phyloP scores from a whole-genome alignment of 2,797 vertebrate genomes.

The Platalea minor region DNA sequence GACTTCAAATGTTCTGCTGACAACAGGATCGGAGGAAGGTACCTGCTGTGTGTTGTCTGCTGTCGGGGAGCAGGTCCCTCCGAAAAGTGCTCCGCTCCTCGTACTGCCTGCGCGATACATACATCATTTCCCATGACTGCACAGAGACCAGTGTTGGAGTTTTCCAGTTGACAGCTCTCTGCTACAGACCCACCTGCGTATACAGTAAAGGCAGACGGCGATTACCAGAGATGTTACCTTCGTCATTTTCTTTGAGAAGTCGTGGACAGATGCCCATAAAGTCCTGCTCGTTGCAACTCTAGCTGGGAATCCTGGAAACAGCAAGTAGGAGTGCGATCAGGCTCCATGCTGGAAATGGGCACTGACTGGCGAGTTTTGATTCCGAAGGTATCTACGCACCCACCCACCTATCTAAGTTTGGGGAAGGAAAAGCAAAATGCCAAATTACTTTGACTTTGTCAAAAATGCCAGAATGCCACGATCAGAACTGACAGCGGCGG shows the following conservation, averaged over 20 bases:
- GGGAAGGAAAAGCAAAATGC: neutral
- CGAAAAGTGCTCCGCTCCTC: neutral
- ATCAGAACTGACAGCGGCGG: neutral
- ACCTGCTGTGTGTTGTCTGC: neutral
- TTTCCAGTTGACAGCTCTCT: neutral
- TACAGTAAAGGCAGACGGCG: neutral
- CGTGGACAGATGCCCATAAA: neutral
- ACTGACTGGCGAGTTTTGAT: neutral
- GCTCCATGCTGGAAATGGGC: neutral
- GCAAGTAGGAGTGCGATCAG: neutral
- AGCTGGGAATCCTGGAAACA: neutral
- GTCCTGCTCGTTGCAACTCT: neutral
- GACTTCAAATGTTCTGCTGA: neutral
- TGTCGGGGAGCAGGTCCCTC: neutral
- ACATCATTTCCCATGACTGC: neutral
- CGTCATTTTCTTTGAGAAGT: neutral
- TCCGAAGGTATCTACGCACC: neutral
- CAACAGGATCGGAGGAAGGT: neutral
- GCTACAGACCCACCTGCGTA: neutral
- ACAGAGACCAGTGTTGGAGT: neutral
- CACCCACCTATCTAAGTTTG: neutral
- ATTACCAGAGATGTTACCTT: neutral
- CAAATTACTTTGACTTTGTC: neutral
- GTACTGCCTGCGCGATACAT: neutral
- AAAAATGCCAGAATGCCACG: neutral